Conservation (phyloP, 2,113 vertebrate genomes). For the Siphamia tubifer region DNA sequence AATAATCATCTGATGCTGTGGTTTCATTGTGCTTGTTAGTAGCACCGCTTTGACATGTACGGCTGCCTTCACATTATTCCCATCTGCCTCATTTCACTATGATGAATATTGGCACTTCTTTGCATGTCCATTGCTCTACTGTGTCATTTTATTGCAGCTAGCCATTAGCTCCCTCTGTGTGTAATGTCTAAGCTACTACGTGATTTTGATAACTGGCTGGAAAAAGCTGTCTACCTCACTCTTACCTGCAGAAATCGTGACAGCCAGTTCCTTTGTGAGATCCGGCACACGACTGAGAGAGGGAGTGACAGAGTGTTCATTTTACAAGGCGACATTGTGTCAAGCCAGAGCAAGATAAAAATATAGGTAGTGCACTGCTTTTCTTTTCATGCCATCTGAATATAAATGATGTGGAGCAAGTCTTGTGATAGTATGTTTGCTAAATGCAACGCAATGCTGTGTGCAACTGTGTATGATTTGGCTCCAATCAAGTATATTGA, state of each 20-base stretch:
- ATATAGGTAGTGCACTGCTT: neutral
- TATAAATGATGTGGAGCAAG: no score
- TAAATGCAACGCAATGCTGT: neutral
- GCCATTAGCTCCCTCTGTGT: slow-evolving; percentile 28
- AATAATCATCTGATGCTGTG: neutral
- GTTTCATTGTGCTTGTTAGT: neutral
- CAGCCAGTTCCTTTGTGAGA: neutral
- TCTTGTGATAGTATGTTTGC: no score
- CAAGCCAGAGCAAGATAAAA: neutral
- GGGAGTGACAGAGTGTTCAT: neutral
- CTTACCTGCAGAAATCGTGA: neutral
- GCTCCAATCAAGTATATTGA: no score
- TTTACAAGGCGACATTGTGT: neutral
- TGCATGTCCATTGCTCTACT: slow-evolving; percentile 27
- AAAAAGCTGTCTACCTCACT: neutral
- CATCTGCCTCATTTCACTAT: neutral
- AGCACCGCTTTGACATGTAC: neutral
- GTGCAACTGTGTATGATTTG: neutral
- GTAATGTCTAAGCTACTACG: slow-evolving; percentile 6
- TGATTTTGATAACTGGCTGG: slow-evolving; percentile 21
- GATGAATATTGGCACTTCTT: slow-evolving; percentile 8
- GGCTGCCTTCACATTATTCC: slow-evolving; percentile 17
- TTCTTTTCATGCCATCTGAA: neutral
- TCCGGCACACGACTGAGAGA: neutral
- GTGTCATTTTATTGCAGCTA: slow-evolving; percentile 33